These are phyloP conservation scores for Cephonodes hylas DNA, from an alignment of 2,888 invertebrate genomes.

Conservation along the genomic window DNA sequence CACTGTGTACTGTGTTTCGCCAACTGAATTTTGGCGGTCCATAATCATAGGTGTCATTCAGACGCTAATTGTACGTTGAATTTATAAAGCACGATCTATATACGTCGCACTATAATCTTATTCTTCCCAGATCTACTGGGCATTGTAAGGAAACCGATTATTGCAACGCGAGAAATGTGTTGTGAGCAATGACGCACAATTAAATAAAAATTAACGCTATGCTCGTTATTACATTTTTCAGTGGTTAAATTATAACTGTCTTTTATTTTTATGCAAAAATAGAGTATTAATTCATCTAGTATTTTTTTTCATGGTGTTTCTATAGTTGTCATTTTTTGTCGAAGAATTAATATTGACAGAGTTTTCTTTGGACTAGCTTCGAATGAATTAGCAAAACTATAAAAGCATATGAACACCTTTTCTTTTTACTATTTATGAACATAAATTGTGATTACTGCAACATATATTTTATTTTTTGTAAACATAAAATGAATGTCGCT, in stretches of 20 bases:
- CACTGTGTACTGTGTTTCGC: constrained; percentile 30
- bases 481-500: too few species aligned
- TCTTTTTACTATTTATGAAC: too few species aligned
- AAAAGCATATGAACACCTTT: too few species aligned
- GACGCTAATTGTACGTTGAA: constrained; percentile 59
- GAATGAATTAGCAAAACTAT: not conserved
- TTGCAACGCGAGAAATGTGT: not conserved
- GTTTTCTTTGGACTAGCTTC: not conserved
- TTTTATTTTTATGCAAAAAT: not conserved
- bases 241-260: not conserved
- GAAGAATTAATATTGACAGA: not conserved
- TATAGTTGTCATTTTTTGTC: not conserved
- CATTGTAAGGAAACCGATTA: not conserved
- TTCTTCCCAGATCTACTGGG: not conserved
- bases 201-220: not conserved
- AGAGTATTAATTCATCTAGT: not conserved
- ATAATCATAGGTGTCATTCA: constrained; percentile 31
- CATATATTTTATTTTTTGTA: too few species aligned
- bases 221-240: not conserved
- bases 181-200: not conserved
- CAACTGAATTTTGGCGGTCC: constrained; percentile 44
- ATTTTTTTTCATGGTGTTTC: not conserved
- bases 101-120: constrained; percentile 12
- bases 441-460: too few species aligned
- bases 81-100: constrained; percentile 59